Evolutionary conservation across 2,797 vertebrate genomes (phyloP).

Genomic region (Paguma larvata): DNA sequence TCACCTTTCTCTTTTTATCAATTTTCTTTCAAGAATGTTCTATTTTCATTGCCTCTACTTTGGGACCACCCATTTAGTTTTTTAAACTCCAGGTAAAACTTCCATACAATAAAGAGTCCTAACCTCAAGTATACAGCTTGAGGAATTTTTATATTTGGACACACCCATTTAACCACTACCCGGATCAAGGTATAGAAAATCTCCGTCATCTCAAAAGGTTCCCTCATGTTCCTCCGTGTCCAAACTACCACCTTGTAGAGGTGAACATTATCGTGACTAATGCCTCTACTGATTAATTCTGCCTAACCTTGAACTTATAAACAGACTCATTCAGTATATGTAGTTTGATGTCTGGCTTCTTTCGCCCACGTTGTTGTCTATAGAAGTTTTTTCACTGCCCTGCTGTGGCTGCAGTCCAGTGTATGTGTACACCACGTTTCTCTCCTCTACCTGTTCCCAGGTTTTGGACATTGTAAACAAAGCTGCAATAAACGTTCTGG

Average conservation of each 20-base stretch:
- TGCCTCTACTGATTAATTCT: neutral
- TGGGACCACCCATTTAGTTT: neutral
- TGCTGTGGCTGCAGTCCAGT: too few species aligned
- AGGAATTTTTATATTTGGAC: neutral
- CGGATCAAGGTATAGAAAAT: neutral
- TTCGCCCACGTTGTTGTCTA: neutral
- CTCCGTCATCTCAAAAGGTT: neutral
- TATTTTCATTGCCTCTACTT: neutral
- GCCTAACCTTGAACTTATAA: neutral
- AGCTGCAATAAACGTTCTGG: neutral
- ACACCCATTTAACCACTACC: neutral
- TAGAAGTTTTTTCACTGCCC: neutral
- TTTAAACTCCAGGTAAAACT: neutral
- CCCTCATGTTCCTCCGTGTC: too few species aligned
- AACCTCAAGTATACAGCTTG: neutral
- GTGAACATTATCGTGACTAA: neutral
- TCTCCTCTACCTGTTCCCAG: neutral
- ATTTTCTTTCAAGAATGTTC: conserved; percentile 20
- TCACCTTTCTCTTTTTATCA: neutral
- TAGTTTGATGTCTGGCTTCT: neutral
- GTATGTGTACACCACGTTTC: too few species aligned
- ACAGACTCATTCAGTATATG: neutral
- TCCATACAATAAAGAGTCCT: neutral
- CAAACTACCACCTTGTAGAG: neutral
- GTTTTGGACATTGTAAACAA: neutral